Evolutionary conservation across 2,113 vertebrate genomes (phyloP), one percentile per base, ranked within the genome.

Genomic region (Muscicapa adusta): DNA sequence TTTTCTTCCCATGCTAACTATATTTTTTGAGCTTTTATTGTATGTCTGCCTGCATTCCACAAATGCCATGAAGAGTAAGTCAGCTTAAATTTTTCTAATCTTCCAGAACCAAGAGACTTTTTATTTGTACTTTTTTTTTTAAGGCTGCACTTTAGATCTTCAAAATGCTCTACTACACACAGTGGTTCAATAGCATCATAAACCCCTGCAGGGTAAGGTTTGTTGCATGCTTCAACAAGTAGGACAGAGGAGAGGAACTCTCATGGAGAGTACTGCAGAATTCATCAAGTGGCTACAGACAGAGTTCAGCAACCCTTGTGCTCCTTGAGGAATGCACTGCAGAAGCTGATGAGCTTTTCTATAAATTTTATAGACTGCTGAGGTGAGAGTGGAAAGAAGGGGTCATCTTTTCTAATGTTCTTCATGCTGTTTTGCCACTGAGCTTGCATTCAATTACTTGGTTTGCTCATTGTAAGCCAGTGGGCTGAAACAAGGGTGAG

Each of bases 351-450:
- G 47, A 93, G 47, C 29, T 92, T 91, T 90, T 76, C 88, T 71
- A 33, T 73, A 74, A 57, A 86, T 90, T 83, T 92, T 85, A 83
- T 83, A 70, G 91, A 80, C 58, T 88, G 33, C 36, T 80, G 82
- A 80, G 63, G 61, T 56, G 34, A 86, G 42, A 92, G 63, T 62
- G 18, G 40, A 86, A 33, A 80, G 45, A 96, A 89, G 8, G 25
- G 72, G 75, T 94, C 79, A 90, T 50, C 8, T 88, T 92, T 85
- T 94, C 63, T 80, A 73, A 88, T 90, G 58, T 57, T 93, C 60
- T 91, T 95, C 82, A 74, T 88, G 60, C 82, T 90, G 60, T 77
- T 96, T 90, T 92, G 42, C 63, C 68, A 33, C 85, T 60, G 83
- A 88, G 72, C 83, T 73, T 93, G 75, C 47, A 53, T 80, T 91